Evolutionary conservation across 2,888 invertebrate genomes (phyloP).

Genomic region (Alloscopus bannaensis): DNA sequence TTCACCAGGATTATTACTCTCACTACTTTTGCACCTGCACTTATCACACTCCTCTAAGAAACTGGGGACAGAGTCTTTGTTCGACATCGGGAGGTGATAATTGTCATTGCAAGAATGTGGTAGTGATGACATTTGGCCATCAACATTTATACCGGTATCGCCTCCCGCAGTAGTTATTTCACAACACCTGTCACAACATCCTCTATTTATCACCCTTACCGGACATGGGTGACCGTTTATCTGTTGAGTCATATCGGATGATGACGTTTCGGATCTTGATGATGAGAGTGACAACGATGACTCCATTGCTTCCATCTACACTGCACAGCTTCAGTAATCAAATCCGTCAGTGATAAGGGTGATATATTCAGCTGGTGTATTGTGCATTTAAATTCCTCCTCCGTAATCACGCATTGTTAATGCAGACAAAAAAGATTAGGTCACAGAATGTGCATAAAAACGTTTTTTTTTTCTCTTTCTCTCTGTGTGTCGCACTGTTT

Average conservation of each 20-base stretch:
- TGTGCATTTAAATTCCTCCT: no score
- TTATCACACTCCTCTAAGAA: no score
- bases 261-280: neutral
- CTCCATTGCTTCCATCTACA: neutral
- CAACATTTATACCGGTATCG: slow-evolving; percentile 20
- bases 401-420: no score
- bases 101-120: slow-evolving; percentile 27
- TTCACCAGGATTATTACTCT: slow-evolving; percentile 1
- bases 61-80: no score
- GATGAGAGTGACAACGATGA: neutral
- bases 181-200: slow-evolving; percentile 13
- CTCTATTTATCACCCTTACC: slow-evolving; percentile 15
- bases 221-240: neutral
- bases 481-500: no score
- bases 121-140: neutral
- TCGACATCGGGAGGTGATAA: neutral
- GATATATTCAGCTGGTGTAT: neutral
- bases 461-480: slow-evolving; percentile 14
- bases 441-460: neutral
- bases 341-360: neutral
- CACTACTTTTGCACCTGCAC: neutral
- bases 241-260: neutral
- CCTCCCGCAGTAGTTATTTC: neutral
- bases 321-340: neutral
- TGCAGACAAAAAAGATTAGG: neutral